These are phyloP conservation scores for Spisula solida DNA, from an alignment of 2,888 invertebrate species.

Conservation along the genomic window DNA sequence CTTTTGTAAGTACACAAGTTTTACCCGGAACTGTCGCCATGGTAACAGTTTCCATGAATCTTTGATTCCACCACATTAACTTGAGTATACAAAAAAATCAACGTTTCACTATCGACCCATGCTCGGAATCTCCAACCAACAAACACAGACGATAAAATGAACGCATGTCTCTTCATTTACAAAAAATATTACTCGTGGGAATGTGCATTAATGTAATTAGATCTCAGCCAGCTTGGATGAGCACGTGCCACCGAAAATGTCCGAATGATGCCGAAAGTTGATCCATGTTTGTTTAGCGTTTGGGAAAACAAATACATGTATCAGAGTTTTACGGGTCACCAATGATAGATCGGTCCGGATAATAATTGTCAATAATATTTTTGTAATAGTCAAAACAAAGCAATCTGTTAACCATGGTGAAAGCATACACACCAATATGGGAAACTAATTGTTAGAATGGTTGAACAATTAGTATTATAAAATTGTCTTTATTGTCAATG, in stretches of 20 bases:
- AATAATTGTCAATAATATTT: conserved; percentile 19
- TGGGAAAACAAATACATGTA: conserved; percentile 49
- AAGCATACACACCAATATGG: background rate
- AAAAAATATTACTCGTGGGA: conserved; percentile 45
- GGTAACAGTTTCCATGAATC: too few species aligned
- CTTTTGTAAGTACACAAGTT: too few species aligned
- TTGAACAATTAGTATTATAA: too few species aligned
- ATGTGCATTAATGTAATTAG: conserved; percentile 69
- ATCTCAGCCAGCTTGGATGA: conserved; percentile 46
- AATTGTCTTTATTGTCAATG: too few species aligned
- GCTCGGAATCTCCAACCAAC: background rate
- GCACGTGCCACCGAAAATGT: conserved; percentile 57
- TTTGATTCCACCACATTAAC: too few species aligned
- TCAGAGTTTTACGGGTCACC: conserved; percentile 39
- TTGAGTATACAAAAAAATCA: background rate
- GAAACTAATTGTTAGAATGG: too few species aligned
- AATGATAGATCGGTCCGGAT: conserved; percentile 32
- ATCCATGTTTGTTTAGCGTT: conserved; percentile 47
- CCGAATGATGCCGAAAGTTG: conserved; percentile 50
- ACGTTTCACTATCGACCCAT: background rate
- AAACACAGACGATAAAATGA: background rate
- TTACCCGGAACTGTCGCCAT: background rate
- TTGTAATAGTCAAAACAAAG: background rate
- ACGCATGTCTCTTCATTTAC: conserved; percentile 6
- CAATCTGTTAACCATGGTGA: background rate